Conservation (phyloP, 2,888 invertebrate species). For the Cepaea hortensis region DNA sequence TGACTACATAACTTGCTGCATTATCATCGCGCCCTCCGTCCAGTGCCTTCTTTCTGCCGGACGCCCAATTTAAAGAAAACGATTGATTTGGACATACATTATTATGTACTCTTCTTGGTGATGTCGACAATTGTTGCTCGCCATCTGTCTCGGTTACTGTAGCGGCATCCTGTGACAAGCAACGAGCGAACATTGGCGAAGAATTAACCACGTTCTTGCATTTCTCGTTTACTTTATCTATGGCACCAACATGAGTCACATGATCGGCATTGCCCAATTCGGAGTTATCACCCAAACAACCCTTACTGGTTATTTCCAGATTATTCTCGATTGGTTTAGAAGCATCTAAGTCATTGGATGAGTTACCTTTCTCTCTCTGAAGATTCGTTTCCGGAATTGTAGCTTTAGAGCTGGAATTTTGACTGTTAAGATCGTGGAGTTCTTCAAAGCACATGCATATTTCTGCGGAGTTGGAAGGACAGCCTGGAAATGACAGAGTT, state of each 20-base stretch:
- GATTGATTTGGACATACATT: background rate
- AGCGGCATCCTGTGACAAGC: background rate
- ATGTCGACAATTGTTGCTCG: background rate
- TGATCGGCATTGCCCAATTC: background rate
- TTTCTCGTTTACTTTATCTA: background rate
- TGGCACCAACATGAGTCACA: background rate
- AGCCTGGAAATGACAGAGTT: background rate
- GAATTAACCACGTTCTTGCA: background rate
- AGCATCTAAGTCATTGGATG: too few species aligned
- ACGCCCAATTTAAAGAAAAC: background rate
- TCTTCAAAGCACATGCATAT: background rate
- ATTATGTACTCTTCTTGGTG: background rate
- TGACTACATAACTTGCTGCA: too few species aligned
- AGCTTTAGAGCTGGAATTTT: background rate
- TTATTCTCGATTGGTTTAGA: background rate
- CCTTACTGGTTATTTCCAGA: background rate
- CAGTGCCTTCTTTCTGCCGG: background rate
- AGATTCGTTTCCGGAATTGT: background rate
- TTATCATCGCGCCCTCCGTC: constrained; percentile 16
- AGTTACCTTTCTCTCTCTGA: background rate
- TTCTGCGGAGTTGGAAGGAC: constrained; percentile 8
- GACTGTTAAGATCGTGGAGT: background rate
- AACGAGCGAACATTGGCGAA: background rate
- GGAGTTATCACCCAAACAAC: background rate
- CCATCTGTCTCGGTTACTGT: background rate